Evolutionary conservation across 2,888 invertebrate species (phyloP), one percentile per base, ranked within the genome.

Genomic region (Volucella inflata): DNA sequence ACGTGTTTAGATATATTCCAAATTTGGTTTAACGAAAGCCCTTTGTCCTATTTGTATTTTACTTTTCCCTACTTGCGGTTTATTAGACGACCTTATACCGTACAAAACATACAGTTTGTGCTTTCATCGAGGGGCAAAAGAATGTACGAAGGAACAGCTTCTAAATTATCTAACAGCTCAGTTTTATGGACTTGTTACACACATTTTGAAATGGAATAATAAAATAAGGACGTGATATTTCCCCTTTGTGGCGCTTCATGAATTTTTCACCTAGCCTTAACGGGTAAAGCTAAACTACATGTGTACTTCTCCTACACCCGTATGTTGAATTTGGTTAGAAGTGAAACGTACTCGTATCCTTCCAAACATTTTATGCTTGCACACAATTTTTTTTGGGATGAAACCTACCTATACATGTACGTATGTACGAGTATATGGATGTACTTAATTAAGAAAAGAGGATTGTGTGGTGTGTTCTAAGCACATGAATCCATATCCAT

Each of bases 131-230:
- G 17, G 48, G 50, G 57, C 10, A n/a, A 44, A 21, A 12, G 40
- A 72, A 82, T 36, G 62, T 62, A 60, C 71, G 65, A 21, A 30
- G 51, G 51, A 50, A 12, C 53, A 17, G 68, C 62, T 75, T 68
- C 79, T 75, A 84, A 84, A 84, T 79, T 84, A 75, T 79, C 68
- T 79, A 70, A 70, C 74, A 79, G 79, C 68, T 62, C 74, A 75
- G 68, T 70, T 79, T 79, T 74, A 83, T 79, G 83, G 68, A 79
- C 79, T 68, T 75, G 74, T 84, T 68, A 79, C 83, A 79, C 79
- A 79, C 74, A 70, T 79, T 84, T 84, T 79, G 64, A 79, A 79
- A 84, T 84, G 79, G 83, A 84, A 84, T 84, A 84, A 79, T 84
- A 84, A 84, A 84, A 84, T 79, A 84, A 79, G 79, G 74, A 84